These are phyloP conservation scores for Stylophora pistillata DNA, from an alignment of 64 coral and sea anemone genomes.

Conservation along the genomic window DNA sequence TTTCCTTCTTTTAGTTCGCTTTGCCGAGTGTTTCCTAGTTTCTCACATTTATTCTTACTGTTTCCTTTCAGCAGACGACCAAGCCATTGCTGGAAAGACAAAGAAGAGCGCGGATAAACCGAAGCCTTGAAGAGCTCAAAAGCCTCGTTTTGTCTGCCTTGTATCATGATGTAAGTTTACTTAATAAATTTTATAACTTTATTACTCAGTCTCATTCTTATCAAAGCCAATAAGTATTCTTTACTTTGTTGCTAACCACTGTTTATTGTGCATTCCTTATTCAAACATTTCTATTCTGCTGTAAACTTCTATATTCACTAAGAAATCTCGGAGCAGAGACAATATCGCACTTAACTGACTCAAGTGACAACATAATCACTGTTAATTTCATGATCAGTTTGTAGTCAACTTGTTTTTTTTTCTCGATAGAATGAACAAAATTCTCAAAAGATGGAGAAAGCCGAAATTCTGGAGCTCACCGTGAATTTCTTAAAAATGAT, in stretches of 20 bases:
- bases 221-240: neutral
- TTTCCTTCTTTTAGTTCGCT: neutral
- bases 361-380: neutral
- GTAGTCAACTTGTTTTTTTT: neutral
- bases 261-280: neutral
- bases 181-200: neutral
- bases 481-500: constrained; percentile 87
- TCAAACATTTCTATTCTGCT: neutral
- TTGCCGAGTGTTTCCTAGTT: neutral
- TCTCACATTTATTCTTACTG: neutral
- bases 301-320: no score
- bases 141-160: constrained; percentile 56
- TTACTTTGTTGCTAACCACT: neutral
- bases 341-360: neutral
- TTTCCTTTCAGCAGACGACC: constrained; percentile 41
- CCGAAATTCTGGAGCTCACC: constrained; percentile 86
- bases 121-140: constrained; percentile 65
- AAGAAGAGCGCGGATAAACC: constrained; percentile 61
- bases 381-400: constrained; percentile 11
- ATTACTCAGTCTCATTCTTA: neutral
- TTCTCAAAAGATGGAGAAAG: constrained; percentile 94
- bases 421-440: constrained; percentile 75
- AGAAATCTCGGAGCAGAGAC: neutral
- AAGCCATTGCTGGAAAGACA: constrained; percentile 71
- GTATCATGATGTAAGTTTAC: constrained; percentile 51